These are phyloP conservation scores for Lophius piscatorius DNA, from an alignment of 2,113 vertebrate species.

Conservation along the genomic window DNA sequence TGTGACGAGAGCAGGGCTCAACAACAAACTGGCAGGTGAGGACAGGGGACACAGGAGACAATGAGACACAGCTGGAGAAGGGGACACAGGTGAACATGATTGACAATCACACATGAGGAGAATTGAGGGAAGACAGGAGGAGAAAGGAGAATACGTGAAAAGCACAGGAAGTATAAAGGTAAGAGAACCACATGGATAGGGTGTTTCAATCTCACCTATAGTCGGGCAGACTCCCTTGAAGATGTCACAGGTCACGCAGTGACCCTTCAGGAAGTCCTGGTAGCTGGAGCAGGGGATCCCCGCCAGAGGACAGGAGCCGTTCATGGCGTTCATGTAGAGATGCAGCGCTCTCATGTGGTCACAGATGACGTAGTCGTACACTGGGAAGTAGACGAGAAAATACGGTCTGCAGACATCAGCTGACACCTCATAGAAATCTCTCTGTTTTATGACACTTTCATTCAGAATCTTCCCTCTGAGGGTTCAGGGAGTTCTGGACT, in stretches of 20 bases:
- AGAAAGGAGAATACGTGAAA: too few relatives aligned
- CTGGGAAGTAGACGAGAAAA: conserved; percentile 75
- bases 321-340: conserved; percentile 89
- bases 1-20: conserved; percentile 1
- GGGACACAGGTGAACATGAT: too few relatives aligned
- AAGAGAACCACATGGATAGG: too few relatives aligned
- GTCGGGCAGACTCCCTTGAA: conserved; percentile 85
- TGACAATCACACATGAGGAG: too few relatives aligned
- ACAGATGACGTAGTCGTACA: conserved; percentile 90
- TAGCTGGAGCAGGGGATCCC: conserved; percentile 89
- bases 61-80: too few relatives aligned
- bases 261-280: conserved; percentile 85
- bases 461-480: neutral
- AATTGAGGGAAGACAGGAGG: too few relatives aligned
- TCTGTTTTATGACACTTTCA: too few relatives aligned
- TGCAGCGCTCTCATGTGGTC: conserved; percentile 96
- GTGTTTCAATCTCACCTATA: conserved; percentile 80
- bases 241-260: conserved; percentile 82
- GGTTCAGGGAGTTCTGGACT: conserved; percentile 17
- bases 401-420: neutral
- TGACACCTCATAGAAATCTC: too few relatives aligned
- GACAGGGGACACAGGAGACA: too few relatives aligned
- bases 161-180: too few relatives aligned
- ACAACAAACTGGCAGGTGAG: too few relatives aligned
- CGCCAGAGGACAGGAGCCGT: conserved; percentile 78